phyloP scores from a whole-genome alignment of 2,797 vertebrate species.

The Rhinella marina region DNA sequence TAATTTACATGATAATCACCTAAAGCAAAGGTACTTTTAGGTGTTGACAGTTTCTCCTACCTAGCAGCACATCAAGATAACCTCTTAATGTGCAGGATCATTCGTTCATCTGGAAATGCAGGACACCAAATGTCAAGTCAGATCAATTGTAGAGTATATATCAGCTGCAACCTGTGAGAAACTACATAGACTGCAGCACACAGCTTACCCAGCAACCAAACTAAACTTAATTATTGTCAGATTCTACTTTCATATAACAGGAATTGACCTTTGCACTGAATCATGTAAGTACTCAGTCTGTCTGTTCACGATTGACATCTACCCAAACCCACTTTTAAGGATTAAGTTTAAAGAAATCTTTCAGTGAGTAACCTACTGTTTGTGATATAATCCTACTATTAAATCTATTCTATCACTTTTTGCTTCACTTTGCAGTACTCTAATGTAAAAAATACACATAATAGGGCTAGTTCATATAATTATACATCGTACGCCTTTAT shows the following conservation, averaged over 20 bases:
- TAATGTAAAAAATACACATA: not conserved
- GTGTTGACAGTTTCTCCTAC: too few relatives aligned
- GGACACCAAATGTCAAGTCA: not conserved
- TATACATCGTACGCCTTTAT: not conserved
- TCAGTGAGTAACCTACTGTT: not conserved
- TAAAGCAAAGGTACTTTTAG: too few relatives aligned
- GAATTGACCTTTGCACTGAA: conserved; percentile 10
- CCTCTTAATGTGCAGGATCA: not conserved
- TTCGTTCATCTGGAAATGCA: not conserved
- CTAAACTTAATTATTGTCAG: not conserved
- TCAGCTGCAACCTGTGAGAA: not conserved
- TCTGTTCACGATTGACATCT: conserved; percentile 13
- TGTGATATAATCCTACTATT: not conserved
- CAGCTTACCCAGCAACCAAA: not conserved
- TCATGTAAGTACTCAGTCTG: not conserved
- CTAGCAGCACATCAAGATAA: too few relatives aligned
- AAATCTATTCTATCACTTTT: not conserved
- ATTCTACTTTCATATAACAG: not conserved
- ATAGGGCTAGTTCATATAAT: not conserved
- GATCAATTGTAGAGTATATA: not conserved
- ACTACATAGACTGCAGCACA: not conserved
- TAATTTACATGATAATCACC: too few relatives aligned
- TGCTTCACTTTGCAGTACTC: not conserved
- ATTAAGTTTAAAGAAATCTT: not conserved
- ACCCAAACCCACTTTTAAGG: not conserved